Evolutionary conservation across 2,797 vertebrate genomes (phyloP).

Genomic region (Eidolon dupreanum): DNA sequence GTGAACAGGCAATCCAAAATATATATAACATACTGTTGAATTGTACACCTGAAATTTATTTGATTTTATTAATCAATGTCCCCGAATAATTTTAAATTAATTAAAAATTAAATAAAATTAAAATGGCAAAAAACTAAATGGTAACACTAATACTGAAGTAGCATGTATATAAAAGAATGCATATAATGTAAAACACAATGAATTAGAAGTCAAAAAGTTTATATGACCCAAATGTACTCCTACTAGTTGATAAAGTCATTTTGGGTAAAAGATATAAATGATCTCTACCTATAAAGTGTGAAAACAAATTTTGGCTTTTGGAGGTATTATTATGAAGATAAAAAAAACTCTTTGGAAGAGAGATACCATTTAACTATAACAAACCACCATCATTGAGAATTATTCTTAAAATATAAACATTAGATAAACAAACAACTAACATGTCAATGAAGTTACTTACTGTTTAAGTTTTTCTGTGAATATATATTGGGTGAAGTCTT

Average conservation of each 20-base stretch:
- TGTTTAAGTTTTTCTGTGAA: constrained; percentile 91
- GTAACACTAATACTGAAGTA: neutral
- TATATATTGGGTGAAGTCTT: constrained; percentile 94
- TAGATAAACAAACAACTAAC: neutral
- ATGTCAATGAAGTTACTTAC: constrained; percentile 85
- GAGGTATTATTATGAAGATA: neutral
- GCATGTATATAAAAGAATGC: neutral
- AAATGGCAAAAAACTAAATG: neutral
- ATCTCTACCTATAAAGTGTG: neutral
- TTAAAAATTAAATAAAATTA: neutral
- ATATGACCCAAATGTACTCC: neutral
- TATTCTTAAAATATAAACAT: constrained; percentile 19
- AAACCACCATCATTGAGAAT: neutral
- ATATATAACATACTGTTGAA: too few species aligned
- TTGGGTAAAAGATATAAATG: neutral
- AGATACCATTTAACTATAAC: neutral
- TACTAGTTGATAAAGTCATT: neutral
- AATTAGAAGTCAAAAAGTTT: constrained; percentile 1
- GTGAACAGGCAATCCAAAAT: too few species aligned
- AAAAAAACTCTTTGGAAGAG: neutral
- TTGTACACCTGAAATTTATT: too few species aligned
- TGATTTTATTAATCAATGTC: too few species aligned
- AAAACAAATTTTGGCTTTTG: constrained; percentile 20
- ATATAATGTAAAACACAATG: neutral
- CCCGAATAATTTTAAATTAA: too few species aligned